Base-by-base conservation (phyloP, 2,888 invertebrate species). In the Orgyia antiqua region DNA sequence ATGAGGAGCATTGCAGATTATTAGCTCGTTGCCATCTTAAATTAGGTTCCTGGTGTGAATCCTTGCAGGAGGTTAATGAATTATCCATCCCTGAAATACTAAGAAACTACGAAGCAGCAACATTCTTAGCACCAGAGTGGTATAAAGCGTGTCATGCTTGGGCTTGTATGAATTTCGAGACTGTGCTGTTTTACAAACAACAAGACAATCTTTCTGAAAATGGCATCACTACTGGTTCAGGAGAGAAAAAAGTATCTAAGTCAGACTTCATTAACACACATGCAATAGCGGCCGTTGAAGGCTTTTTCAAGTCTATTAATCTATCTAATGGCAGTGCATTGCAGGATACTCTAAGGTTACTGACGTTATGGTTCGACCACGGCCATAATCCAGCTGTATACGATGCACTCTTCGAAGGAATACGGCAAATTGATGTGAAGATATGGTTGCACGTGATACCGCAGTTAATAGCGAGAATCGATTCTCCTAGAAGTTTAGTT, bases 391-490 rank as follows among this genome's bases (percentile, higher is more conserved):
- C 93, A 0, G 94, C 95, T 51, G 96, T 99, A 1, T 94, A 97
- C 66, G 97, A 98, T 42, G 96, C 97, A 0, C 89, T 99, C 28
- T 90, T 93, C 10, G 97, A 97, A 51, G 98, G 98, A 0, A 93
- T 99, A 48, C 90, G 95, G 47, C 90, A 94, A 19, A 97, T 99
- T 18, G 96, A 98, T 57, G 96, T 99, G 31, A 97, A 98, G 64
- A 99, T 98, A 24, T 99, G 99, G 99, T 87, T 99, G 8, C 99
- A 99, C 88, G 98, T 99, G 0, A 98, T 99, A 58, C 99, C 99
- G 0, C 99, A 99, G 71, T 83, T 99, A 13, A 99, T 99, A 43
- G 99, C 99, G 0, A 90, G 99, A 30, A 98, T 99, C 34, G 99
- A 99, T 69, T 97, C 97, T 0, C 94, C 95, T 0, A 89, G 97